phyloP scores from a whole-genome alignment of 2,113 vertebrate species.

The Tragelaphus strepsiceros region DNA sequence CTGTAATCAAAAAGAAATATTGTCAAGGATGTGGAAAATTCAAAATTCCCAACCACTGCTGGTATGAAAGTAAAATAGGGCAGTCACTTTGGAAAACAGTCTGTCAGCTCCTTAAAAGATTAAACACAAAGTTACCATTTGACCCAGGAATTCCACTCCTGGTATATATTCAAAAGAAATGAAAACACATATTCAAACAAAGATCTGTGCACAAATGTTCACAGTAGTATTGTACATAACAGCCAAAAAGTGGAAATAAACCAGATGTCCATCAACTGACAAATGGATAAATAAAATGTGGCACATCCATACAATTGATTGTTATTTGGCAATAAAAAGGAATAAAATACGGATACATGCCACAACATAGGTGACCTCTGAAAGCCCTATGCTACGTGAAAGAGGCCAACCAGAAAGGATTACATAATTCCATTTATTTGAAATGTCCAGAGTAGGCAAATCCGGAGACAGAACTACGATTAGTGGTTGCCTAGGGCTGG shows the following conservation, averaged over 20 bases:
- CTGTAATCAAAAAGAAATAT: background rate
- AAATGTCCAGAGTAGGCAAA: background rate
- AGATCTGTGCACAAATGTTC: background rate
- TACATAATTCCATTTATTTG: background rate
- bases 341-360: background rate
- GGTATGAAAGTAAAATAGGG: conserved; percentile 7
- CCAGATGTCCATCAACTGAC: background rate
- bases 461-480: background rate
- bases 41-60: background rate
- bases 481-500: background rate
- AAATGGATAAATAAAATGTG: background rate
- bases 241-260: background rate
- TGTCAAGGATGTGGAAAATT: background rate
- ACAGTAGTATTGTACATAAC: background rate
- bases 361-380: background rate
- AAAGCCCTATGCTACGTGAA: conserved; percentile 8
- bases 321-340: background rate
- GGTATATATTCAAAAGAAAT: background rate
- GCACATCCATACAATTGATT: background rate
- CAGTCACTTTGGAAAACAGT: conserved; percentile 8
- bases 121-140: conserved; percentile 9
- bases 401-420: background rate
- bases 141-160: background rate
- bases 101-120: background rate
- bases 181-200: background rate